phyloP scores from a whole-genome alignment of 2,113 vertebrate species.

The Telmatochromis sp. region DNA sequence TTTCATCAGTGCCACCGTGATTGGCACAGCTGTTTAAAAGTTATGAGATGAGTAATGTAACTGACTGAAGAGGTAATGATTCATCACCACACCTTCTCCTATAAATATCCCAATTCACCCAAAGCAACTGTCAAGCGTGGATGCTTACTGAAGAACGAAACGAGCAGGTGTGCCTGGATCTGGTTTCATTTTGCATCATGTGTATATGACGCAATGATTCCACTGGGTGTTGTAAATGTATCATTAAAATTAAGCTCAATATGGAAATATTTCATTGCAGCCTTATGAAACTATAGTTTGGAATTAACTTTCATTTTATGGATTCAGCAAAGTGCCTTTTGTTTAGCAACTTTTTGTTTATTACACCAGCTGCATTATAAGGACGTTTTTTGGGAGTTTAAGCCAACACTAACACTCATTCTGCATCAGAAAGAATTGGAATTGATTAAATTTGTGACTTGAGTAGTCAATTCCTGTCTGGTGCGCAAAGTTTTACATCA shows the following conservation, averaged over 20 bases:
- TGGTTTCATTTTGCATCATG: not conserved
- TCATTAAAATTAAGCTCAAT: not conserved
- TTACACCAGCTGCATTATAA: not conserved
- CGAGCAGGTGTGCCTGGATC: not conserved
- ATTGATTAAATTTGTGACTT: not conserved
- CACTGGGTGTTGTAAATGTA: not conserved
- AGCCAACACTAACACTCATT: not conserved
- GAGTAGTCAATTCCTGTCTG: not conserved
- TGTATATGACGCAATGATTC: not conserved
- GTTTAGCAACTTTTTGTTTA: not conserved
- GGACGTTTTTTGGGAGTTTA: not conserved
- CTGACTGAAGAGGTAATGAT: constrained; percentile 21
- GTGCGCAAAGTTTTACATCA: not conserved
- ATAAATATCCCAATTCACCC: constrained; percentile 17
- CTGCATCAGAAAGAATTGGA: not conserved
- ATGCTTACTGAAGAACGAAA: not conserved
- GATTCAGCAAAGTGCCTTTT: not conserved
- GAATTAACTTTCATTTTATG: not conserved
- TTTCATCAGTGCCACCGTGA: not conserved
- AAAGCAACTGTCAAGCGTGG: not conserved
- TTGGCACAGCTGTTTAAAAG: constrained; percentile 27
- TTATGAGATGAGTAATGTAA: constrained; percentile 27
- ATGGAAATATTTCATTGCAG: not conserved
- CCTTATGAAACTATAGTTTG: not conserved
- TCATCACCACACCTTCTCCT: not conserved